These are phyloP conservation scores for Sinosuthora webbiana DNA, from an alignment of 2,113 vertebrate genomes.

Conservation along the genomic window DNA sequence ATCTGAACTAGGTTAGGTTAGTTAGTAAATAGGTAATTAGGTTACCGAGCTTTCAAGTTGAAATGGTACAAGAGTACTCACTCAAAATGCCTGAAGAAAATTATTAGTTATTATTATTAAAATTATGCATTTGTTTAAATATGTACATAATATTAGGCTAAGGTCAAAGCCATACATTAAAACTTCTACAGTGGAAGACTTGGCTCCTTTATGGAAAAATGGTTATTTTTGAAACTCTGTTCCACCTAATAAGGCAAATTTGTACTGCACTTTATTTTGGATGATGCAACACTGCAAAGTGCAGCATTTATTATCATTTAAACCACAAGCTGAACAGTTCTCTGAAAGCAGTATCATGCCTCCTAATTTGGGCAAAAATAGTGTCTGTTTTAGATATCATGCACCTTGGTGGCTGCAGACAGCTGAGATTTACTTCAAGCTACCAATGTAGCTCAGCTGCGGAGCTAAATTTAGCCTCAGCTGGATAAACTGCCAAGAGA, in stretches of 20 bases:
- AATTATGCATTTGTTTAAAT: fast-evolving
- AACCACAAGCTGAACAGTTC: not conserved
- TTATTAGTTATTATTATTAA: not conserved
- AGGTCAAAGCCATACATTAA: not conserved
- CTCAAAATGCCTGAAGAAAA: not conserved
- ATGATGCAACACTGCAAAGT: not conserved
- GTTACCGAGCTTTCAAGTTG: not conserved
- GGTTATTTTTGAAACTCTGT: not conserved
- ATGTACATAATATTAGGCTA: not conserved
- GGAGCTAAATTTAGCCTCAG: not conserved
- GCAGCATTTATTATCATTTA: not conserved
- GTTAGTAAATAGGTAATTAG: not conserved
- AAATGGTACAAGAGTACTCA: not conserved
- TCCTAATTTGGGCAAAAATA: not conserved
- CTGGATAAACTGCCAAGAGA: not conserved
- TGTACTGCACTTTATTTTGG: not conserved
- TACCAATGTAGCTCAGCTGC: not conserved
- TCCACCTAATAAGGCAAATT: not conserved
- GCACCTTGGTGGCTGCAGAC: not conserved
- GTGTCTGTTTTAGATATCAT: not conserved
- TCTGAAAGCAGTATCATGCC: not conserved
- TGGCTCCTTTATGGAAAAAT: not conserved
- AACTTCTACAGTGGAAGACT: not conserved
- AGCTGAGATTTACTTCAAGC: not conserved
- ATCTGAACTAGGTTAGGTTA: not conserved